Percentiles rank a stretch among this genome's conserved stretches.
Conservation (phyloP, 1,140 invertebrate genomes). For the Aradophagus sp. region DNA sequence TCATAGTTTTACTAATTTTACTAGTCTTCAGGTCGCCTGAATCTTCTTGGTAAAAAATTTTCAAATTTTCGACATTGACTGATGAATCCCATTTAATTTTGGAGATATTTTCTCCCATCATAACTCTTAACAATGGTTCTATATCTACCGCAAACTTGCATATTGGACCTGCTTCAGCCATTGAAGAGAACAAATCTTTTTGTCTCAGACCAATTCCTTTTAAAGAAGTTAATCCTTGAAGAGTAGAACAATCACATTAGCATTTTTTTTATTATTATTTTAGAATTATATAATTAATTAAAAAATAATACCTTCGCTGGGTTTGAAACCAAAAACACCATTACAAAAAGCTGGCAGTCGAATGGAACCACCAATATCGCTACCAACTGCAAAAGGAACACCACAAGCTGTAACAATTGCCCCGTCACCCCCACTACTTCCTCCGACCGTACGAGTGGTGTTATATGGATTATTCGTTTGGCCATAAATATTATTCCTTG, state of each 20-base stretch:
- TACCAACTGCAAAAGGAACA: slow-evolving; percentile 88
- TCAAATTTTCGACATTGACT: slow-evolving; percentile 81
- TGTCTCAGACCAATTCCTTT: slow-evolving; percentile 78
- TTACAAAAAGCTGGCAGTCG: slow-evolving; percentile 96
- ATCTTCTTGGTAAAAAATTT: slow-evolving; percentile 86
- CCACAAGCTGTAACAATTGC: slow-evolving; percentile 84
- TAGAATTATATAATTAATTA: slow-evolving; percentile 1
- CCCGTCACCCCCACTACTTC: slow-evolving; percentile 89
- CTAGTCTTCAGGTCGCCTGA: slow-evolving; percentile 81
- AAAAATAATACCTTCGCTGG: slow-evolving; percentile 79
- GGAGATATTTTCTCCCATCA: slow-evolving; percentile 75
- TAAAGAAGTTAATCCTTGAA: slow-evolving; percentile 68
- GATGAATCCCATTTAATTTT: slow-evolving; percentile 69
- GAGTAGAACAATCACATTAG: neutral
- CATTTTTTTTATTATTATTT: too few species aligned
- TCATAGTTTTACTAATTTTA: slow-evolving; percentile 81
- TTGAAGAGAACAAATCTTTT: slow-evolving; percentile 76
- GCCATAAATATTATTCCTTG: slow-evolving; percentile 92
- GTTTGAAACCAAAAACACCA: slow-evolving; percentile 95
- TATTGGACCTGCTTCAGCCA: slow-evolving; percentile 86
- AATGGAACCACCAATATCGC: slow-evolving; percentile 95
- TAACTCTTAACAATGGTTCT: slow-evolving; percentile 80
- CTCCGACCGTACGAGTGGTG: slow-evolving; percentile 85
- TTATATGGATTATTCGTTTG: slow-evolving; percentile 96
- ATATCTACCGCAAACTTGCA: slow-evolving; percentile 85